Percentiles rank a stretch among this genome's conserved stretches.
phyloP scores from a whole-genome alignment of 2,113 vertebrate genomes.

The Paraplagusia blochii region DNA sequence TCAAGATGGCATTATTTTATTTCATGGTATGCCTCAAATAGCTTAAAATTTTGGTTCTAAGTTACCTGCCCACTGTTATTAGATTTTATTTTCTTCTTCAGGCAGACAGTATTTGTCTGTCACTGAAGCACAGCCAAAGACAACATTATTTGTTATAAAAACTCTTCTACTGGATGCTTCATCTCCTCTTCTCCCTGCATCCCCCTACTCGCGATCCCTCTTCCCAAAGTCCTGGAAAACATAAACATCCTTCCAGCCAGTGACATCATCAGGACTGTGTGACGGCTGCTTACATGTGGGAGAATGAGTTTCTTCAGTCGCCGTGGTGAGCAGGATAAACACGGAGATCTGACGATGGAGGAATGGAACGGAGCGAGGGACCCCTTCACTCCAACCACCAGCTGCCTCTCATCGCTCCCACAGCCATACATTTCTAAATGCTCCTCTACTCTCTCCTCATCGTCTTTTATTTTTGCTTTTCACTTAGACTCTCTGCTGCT shows the following conservation, averaged over 20 bases:
- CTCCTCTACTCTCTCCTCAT: constrained; percentile 8
- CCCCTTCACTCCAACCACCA: constrained; percentile 27
- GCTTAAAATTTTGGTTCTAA: too few relatives aligned
- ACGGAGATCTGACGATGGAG: constrained; percentile 50
- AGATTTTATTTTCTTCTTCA: too few relatives aligned
- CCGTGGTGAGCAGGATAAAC: constrained; percentile 58
- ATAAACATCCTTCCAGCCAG: constrained; percentile 49
- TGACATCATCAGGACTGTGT: constrained; percentile 20
- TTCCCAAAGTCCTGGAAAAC: constrained; percentile 36
- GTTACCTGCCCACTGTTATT: too few relatives aligned
- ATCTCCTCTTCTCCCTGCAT: not conserved
- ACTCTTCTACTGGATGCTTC: constrained; percentile 24
- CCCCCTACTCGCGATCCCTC: not conserved
- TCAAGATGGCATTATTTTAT: too few relatives aligned
- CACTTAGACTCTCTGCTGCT: constrained; percentile 4
- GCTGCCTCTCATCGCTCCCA: constrained; percentile 53
- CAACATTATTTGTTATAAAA: constrained; percentile 11
- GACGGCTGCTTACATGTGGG: constrained; percentile 15
- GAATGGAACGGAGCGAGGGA: constrained; percentile 45
- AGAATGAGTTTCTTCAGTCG: constrained; percentile 42
- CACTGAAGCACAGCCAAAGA: constrained; percentile 1
- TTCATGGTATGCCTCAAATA: too few relatives aligned
- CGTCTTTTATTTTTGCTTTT: not conserved
- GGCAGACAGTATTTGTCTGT: not conserved
- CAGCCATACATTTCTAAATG: constrained; percentile 19